A percentile compares a stretch with the other conserved stretches of the same genome.
These are phyloP conservation scores for Lepilemur septentrionalis DNA, from an alignment of 2,797 vertebrate species.

Conservation along the genomic window DNA sequence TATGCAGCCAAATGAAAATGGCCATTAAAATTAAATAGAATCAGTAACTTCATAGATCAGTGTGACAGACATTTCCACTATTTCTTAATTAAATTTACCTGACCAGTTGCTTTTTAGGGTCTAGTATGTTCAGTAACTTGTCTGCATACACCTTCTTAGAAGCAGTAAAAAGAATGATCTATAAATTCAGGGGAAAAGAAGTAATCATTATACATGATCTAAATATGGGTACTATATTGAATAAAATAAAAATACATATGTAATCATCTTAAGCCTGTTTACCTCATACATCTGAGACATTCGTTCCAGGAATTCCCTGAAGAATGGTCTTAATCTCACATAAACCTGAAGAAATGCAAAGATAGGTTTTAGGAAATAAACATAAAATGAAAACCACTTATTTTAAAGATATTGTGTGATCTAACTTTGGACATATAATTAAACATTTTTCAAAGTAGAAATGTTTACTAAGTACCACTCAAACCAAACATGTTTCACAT, in stretches of 20 bases:
- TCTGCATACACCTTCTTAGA: slow-evolving; percentile 99
- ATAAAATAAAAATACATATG: neutral
- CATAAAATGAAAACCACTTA: neutral
- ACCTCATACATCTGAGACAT: slow-evolving; percentile 99
- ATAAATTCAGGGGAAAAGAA: slow-evolving; percentile 76
- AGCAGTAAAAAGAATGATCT: slow-evolving; percentile 99
- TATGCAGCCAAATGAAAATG: neutral
- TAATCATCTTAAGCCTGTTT: slow-evolving; percentile 65
- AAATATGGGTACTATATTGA: neutral
- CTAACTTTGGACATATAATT: slow-evolving; percentile 36
- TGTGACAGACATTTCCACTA: slow-evolving; percentile 49
- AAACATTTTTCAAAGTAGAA: slow-evolving; percentile 42
- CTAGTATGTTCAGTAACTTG: slow-evolving; percentile 99
- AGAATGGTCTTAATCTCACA: slow-evolving; percentile 97
- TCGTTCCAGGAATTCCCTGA: slow-evolving; percentile 97
- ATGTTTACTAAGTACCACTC: slow-evolving; percentile 53
- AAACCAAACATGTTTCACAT: slow-evolving; percentile 53
- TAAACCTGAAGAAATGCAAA: slow-evolving; percentile 90
- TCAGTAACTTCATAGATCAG: slow-evolving; percentile 45
- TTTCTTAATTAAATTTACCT: slow-evolving; percentile 86
- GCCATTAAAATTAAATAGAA: neutral
- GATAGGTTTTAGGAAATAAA: slow-evolving; percentile 25
- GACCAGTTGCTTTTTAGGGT: slow-evolving; percentile 99
- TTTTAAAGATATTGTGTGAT: neutral
- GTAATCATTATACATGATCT: slow-evolving; percentile 64